Conservation (phyloP, 2,113 vertebrate species). For the Plecotus auritus region DNA sequence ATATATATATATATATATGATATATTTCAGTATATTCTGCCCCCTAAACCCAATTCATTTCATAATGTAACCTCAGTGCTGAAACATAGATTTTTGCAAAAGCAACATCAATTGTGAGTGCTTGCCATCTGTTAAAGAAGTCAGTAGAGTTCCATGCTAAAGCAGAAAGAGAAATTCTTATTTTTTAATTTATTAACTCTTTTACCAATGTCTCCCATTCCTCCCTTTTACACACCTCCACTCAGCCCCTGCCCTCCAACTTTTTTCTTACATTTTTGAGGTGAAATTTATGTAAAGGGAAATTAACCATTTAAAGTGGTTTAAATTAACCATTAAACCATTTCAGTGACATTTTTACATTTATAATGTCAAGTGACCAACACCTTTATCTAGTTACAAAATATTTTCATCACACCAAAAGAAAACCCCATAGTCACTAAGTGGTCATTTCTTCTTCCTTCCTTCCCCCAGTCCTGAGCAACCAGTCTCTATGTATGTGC, state of each 20-base stretch:
- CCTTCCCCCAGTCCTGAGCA: neutral
- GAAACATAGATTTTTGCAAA: neutral
- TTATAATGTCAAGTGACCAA: neutral
- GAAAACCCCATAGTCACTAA: neutral
- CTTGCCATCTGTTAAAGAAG: neutral
- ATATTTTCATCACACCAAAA: neutral
- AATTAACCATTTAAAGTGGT: slow-evolving; percentile 1
- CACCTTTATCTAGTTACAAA: neutral
- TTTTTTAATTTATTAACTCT: neutral
- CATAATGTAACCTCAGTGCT: neutral
- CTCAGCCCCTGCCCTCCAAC: neutral
- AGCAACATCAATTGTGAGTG: neutral
- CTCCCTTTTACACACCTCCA: neutral
- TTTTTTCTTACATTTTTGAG: neutral
- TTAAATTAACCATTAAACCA: neutral
- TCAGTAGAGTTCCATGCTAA: neutral
- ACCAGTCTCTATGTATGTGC: neutral
- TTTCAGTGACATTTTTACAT: neutral
- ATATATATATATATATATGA: too few relatives aligned
- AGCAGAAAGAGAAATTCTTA: neutral
- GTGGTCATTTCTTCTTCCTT: neutral
- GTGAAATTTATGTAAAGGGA: neutral
- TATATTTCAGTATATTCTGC: slow-evolving; percentile 1
- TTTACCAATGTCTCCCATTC: neutral
- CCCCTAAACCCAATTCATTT: neutral